Base-by-base conservation (phyloP, 2,113 vertebrate genomes). In the Myrmophylax atrothorax region DNA sequence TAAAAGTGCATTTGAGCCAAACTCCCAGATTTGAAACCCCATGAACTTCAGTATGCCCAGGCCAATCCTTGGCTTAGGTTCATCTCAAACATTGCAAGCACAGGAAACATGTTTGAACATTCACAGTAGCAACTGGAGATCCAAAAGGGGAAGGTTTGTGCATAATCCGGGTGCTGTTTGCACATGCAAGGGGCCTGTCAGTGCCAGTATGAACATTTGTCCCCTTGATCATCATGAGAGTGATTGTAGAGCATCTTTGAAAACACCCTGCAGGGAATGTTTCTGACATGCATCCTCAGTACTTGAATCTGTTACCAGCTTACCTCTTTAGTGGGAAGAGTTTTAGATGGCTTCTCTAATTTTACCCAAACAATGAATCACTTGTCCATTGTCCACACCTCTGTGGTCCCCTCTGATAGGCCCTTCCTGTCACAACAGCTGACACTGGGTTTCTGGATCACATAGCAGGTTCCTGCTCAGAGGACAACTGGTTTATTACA, bases 1-100 rank as follows among this genome's bases (percentile, higher is more conserved):
- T 44, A 35, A 46, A 68, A 35, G 29, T 89, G 89, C 84, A 82
- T 79, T 87, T 64, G 92, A 84, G 95, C 94, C 96, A 94, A 56
- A 66, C 69, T 84, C 47, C 56, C 76, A 80, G 87, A 78, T 91
- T 72, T 91, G 70, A 95, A 92, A 63, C 93, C 90, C 68, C 70
- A 53, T 76, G 86, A 87, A 66, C 42, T 70, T 79, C 52, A 64
- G 25, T 46, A 69, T 73, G 22, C 31, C 20, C 40, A 28, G 35
- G 33, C 60, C 64, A 85, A 1, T 78, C 64, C 49, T 80, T 93
- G 79, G 64, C 58, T 73, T 68, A 22, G 37, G 44, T 93, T 94
- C 92, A 76, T 79, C 79, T 94, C 62, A 75, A 69, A 52, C 23
- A 9, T 2, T 86, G 56, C 42, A 55, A 46, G 53, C 50, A 33